Base-by-base conservation (phyloP, 2,797 vertebrate species). In the Craterocephalus amniculus region DNA sequence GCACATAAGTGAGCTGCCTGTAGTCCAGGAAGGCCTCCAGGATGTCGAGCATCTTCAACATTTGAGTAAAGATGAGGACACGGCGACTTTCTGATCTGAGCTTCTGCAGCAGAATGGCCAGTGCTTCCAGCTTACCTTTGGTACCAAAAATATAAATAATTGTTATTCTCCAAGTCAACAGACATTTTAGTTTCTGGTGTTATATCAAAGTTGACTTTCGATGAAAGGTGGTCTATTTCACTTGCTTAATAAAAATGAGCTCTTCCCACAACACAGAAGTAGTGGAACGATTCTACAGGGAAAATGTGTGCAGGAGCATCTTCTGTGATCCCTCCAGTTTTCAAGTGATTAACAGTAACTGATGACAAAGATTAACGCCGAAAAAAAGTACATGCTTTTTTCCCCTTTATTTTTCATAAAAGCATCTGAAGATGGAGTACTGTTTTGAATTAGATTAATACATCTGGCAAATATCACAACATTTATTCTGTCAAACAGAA, bases 71-170 rank as follows among this genome's bases (percentile, higher is more conserved):
- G 84, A 98, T 96, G 76, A 97, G 94, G 49, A 98, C 98, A 1
- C 98, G 95, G 0, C 96, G 96, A n/a, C 95, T 95, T 74, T 99
- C 98, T 0, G 95, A 95, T 58, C 93, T 94, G 40, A 99, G 80
- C 87, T 98, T 99, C 79, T 96, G 96, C 57, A 99, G 95, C 67
- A 99, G 85, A 72, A 98, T 92, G 10, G 96, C 96, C 29, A 99
- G 91, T 4, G 97, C 97, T 87, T 99, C 97, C 79, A 99, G 86
- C 92, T 99, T 99, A 68, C 98, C 98, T 99, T 2, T 16, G 6
- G 58, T 49, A 66, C 54, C 55, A 26, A 31, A 57, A 43, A 63
- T 2, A 26, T 29, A 40, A 72, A 57, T 72, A 2, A 70, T 8
- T 29, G 5, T 60, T 40, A 14, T 5, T 38, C 12, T 26, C 62